A percentile compares a stretch with the other conserved stretches of the same genome.
Evolutionary conservation across 2,888 invertebrate species (phyloP).

Genomic region (Cephonodes hylas): DNA sequence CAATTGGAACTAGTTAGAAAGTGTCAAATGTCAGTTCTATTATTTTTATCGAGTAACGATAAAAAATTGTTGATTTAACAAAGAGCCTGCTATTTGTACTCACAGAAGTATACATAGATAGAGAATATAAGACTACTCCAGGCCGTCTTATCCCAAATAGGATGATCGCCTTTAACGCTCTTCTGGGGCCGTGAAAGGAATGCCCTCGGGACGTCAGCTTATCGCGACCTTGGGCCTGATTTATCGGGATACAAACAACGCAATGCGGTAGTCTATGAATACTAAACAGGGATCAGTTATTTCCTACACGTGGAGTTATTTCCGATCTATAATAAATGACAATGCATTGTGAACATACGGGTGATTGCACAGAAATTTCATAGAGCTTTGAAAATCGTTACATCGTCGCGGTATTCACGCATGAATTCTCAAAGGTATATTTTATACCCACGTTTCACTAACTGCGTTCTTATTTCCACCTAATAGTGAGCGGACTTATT

Average conservation of each 20-base stretch:
- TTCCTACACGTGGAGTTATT: neutral
- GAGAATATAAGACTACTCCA: neutral
- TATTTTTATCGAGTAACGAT: too few species aligned
- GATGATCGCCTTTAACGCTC: neutral
- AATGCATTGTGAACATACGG: neutral
- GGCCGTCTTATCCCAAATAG: neutral
- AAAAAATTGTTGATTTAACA: too few species aligned
- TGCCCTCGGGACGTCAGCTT: conserved; percentile 38
- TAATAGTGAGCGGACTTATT: too few species aligned
- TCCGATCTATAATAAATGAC: conserved; percentile 15
- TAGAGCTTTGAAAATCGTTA: too few species aligned
- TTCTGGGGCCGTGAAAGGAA: conserved; percentile 20
- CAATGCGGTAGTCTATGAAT: conserved; percentile 54
- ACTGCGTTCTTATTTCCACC: too few species aligned
- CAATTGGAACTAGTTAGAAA: too few species aligned
- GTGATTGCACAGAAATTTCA: neutral
- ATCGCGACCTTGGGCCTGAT: conserved; percentile 48
- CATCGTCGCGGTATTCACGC: too few species aligned
- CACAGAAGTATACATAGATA: too few species aligned
- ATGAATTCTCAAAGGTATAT: too few species aligned
- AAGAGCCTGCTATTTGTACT: too few species aligned
- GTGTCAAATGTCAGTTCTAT: too few species aligned
- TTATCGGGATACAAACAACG: conserved; percentile 51
- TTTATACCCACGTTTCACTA: too few species aligned
- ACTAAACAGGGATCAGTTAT: conserved; percentile 19